Percentiles rank a stretch among this genome's conserved stretches.
phyloP scores from a whole-genome alignment of 2,888 invertebrate species.

The Agrenia bidenticulata region DNA sequence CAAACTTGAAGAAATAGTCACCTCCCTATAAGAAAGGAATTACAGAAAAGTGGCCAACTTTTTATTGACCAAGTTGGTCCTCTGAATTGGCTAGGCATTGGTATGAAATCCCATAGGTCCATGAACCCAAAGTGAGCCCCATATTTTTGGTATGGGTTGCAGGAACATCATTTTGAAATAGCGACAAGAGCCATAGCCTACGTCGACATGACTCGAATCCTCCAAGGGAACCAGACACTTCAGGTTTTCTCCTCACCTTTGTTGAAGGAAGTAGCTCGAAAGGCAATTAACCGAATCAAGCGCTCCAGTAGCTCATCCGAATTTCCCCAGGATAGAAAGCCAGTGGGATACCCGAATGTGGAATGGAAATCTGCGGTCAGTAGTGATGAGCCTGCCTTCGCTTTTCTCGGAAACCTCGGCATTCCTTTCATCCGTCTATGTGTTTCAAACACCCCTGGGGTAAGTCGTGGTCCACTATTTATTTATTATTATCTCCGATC shows the following conservation, averaged over 20 bases:
- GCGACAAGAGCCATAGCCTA: slow-evolving; percentile 47
- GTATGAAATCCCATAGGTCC: too few relatives aligned
- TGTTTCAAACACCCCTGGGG: slow-evolving; percentile 50
- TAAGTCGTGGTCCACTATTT: slow-evolving; percentile 23
- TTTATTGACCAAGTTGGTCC: too few relatives aligned
- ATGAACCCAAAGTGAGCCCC: too few relatives aligned
- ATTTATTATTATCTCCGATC: too few relatives aligned
- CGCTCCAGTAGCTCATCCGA: slow-evolving; percentile 21
- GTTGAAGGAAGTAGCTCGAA: slow-evolving; percentile 47
- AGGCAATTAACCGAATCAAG: slow-evolving; percentile 49
- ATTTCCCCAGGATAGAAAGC: slow-evolving; percentile 19
- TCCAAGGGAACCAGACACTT: slow-evolving; percentile 51
- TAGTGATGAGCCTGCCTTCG: slow-evolving; percentile 48
- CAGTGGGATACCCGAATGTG: slow-evolving; percentile 30
- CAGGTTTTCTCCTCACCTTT: slow-evolving; percentile 51
- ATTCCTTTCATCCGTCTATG: slow-evolving; percentile 49
- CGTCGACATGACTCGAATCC: slow-evolving; percentile 33
- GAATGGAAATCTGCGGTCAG: slow-evolving; percentile 48
- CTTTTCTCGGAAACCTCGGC: slow-evolving; percentile 51
- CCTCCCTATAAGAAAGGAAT: too few relatives aligned
- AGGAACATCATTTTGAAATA: slow-evolving; percentile 53
- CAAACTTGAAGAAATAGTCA: too few relatives aligned
- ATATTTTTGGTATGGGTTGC: slow-evolving; percentile 5
- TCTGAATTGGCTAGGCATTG: too few relatives aligned
- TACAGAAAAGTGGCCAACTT: too few relatives aligned